These are phyloP conservation scores for Triplophysa yarkandensis DNA, from an alignment of 2,797 vertebrate species.

Conservation along the genomic window DNA sequence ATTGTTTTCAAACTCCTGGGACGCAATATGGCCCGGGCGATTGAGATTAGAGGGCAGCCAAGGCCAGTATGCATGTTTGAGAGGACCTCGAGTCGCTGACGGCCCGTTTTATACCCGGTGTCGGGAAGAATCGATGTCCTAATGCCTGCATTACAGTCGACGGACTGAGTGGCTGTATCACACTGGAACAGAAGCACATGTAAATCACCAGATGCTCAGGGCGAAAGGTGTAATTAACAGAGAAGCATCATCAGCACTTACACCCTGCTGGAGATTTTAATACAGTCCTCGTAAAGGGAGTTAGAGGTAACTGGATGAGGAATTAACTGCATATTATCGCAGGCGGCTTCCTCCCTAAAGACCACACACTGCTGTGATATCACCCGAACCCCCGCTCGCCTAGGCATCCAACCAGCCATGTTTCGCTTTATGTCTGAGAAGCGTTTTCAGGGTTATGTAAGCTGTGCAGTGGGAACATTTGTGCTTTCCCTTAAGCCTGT, in stretches of 20 bases:
- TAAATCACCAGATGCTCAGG: slow-evolving; percentile 73
- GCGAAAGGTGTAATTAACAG: slow-evolving; percentile 70
- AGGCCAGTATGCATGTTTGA: slow-evolving; percentile 47
- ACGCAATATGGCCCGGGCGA: slow-evolving; percentile 24
- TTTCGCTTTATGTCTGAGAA: slow-evolving; percentile 37
- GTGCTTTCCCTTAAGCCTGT: not conserved
- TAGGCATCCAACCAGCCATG: slow-evolving; percentile 14
- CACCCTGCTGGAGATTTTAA: slow-evolving; percentile 63
- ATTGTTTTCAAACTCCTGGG: slow-evolving; percentile 31
- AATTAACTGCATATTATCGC: slow-evolving; percentile 65
- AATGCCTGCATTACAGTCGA: slow-evolving; percentile 65
- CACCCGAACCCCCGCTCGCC: slow-evolving; percentile 24
- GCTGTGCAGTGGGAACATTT: slow-evolving; percentile 8
- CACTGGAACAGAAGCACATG: slow-evolving; percentile 68
- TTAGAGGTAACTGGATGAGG: slow-evolving; percentile 61
- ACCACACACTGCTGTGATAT: slow-evolving; percentile 50
- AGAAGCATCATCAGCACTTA: slow-evolving; percentile 65
- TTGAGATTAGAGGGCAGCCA: slow-evolving; percentile 52
- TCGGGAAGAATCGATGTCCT: slow-evolving; percentile 60
- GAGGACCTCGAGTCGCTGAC: slow-evolving; percentile 21
- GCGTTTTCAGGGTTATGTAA: slow-evolving; percentile 41
- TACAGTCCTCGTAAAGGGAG: slow-evolving; percentile 68
- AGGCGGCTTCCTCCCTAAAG: slow-evolving; percentile 56
- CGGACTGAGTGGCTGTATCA: slow-evolving; percentile 63
- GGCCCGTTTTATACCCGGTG: slow-evolving; percentile 40